These are phyloP conservation scores for Aethina tumida DNA, from an alignment of 1,140 invertebrate species.

Conservation along the genomic window DNA sequence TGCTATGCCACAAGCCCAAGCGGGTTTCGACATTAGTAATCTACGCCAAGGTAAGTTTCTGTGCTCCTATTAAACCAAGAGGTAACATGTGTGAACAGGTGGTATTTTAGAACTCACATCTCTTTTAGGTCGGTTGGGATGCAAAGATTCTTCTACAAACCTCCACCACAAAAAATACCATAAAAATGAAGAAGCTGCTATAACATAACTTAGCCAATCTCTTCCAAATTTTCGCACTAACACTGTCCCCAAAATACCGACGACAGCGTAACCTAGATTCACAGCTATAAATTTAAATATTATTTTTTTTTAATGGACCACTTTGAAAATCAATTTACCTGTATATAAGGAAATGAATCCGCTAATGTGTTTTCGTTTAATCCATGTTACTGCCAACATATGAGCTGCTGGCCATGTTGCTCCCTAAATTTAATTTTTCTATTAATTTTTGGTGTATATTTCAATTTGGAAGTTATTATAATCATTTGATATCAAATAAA, in stretches of 20 bases:
- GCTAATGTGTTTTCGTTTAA: slow-evolving; percentile 45
- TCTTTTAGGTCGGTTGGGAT: slow-evolving; percentile 32
- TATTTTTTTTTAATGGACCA: background rate
- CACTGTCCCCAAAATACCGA: slow-evolving; percentile 44
- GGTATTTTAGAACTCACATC: slow-evolving; percentile 24
- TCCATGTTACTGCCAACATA: slow-evolving; percentile 50
- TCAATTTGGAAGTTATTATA: slow-evolving; percentile 1
- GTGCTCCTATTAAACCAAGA: slow-evolving; percentile 26
- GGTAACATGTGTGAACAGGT: background rate
- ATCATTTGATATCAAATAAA: background rate
- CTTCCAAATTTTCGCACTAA: slow-evolving; percentile 42
- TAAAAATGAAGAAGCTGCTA: slow-evolving; percentile 43
- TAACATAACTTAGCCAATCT: slow-evolving; percentile 49
- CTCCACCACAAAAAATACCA: slow-evolving; percentile 62
- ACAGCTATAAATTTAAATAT: slow-evolving; percentile 36
- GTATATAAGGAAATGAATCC: slow-evolving; percentile 48
- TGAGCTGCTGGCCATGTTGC: slow-evolving; percentile 49
- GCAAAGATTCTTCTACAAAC: slow-evolving; percentile 50
- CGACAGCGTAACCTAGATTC: slow-evolving; percentile 45
- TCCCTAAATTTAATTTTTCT: slow-evolving; percentile 32
- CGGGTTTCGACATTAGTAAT: slow-evolving; percentile 44
- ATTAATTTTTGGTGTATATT: background rate
- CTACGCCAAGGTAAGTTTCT: slow-evolving; percentile 44
- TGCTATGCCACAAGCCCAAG: slow-evolving; percentile 48
- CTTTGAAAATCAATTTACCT: slow-evolving; percentile 30